Base-by-base conservation (phyloP, 2,888 invertebrate genomes). In the Pammene aurita region DNA sequence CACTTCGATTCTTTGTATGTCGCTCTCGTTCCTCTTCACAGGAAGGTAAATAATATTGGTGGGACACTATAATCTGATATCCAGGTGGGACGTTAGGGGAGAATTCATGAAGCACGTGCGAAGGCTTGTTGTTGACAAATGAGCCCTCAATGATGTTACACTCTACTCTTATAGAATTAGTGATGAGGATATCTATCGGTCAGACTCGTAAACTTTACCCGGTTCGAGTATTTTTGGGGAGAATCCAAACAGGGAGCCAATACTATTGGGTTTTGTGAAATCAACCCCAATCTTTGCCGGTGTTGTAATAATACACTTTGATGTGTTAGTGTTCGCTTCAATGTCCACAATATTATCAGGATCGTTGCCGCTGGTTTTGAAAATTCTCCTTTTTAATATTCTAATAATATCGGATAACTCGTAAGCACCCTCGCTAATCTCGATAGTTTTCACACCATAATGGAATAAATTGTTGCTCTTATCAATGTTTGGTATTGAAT, bases 401-500 rank as follows among this genome's bases (percentile, higher is more conserved):
- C n/a, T n/a, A n/a, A n/a, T 66, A 6, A 66, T 66, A 7, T 66
- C 66, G 7, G 13, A 35, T 5, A 66, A 16, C 10, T 66, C 66
- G 14, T 66, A 66, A 0, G 66, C 34, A 13, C 64, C 67, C 54
- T 67, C 67, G 1, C 67, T 60, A 6, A 67, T 56, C 6, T 26
- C 34, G 1, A 71, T 67, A 13, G 11, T 16, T 0, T 64, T 71
- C n/a, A 55, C 48, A 0, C 64, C 71, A 64, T 71, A 66, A 9
- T 70, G 62, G 41, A 72, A 66, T 16, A 67, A n/a, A 55, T 72
- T 72, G 48, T 72, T 70, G 57, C 65, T 70, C 38, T 34, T 44
- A 62, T 72, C 72, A 26, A 68, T 67, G 60, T 72, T 68, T 1
- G 67, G 70, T 16, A 72, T 72, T 38, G 70, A 66, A 55, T 72